Conservation (phyloP, 2,888 invertebrate species). For the Itoplectis maculator region DNA sequence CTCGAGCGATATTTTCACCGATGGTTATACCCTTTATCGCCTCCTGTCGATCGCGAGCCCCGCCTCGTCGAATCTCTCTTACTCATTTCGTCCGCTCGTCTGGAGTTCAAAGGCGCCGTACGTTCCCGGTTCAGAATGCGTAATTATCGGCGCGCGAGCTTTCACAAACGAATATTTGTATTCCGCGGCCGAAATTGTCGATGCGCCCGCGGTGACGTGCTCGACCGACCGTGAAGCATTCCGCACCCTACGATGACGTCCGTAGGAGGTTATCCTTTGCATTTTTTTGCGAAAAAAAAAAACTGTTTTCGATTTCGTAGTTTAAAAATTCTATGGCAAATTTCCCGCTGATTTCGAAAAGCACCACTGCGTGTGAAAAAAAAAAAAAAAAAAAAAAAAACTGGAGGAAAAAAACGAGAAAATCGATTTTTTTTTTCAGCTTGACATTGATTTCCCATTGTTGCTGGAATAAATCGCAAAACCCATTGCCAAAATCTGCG, state of each 20-base stretch:
- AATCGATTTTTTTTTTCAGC: too few species aligned
- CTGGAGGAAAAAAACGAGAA: too few species aligned
- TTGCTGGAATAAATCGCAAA: background rate
- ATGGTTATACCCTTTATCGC: conserved; percentile 75
- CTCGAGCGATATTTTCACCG: conserved; percentile 64
- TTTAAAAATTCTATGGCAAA: too few species aligned
- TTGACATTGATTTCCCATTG: background rate
- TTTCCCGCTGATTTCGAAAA: background rate
- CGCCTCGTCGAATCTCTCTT: conserved; percentile 50
- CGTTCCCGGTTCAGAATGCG: conserved; percentile 52
- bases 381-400: too few species aligned
- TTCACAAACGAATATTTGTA: conserved; percentile 59
- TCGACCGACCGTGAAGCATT: background rate
- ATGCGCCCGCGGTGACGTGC: conserved; percentile 27
- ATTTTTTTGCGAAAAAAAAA: too few species aligned
- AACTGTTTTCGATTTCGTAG: too few species aligned
- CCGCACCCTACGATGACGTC: background rate
- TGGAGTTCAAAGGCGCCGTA: conserved; percentile 59
- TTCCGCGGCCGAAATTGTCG: conserved; percentile 20
- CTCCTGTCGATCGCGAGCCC: conserved; percentile 67
- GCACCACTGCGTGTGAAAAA: too few species aligned
- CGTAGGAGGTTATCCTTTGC: too few species aligned
- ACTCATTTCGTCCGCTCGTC: conserved; percentile 52
- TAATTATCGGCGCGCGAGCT: conserved; percentile 54
- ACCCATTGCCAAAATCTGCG: background rate